These are phyloP conservation scores for Cloeon dipterum DNA, from an alignment of 2,888 invertebrate species.

Conservation along the genomic window DNA sequence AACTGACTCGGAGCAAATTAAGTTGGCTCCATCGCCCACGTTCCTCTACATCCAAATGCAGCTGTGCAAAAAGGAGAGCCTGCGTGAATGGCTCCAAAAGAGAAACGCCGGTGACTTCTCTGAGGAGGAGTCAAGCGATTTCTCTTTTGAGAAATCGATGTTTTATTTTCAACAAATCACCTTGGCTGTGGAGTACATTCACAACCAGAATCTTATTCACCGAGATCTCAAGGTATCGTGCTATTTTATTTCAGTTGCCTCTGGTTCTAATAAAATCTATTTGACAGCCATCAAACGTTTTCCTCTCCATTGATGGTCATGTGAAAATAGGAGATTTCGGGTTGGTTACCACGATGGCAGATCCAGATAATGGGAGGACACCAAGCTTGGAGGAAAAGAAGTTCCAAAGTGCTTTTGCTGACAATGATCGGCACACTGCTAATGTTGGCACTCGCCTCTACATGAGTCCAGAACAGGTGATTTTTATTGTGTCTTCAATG, in stretches of 20 bases:
- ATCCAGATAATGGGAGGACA: conserved; percentile 8
- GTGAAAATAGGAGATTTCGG: conserved; percentile 98
- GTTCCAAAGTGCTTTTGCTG: conserved; percentile 13
- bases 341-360: conserved; percentile 59
- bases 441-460: conserved; percentile 77
- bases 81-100: conserved; percentile 67
- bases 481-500: no score
- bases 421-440: conserved; percentile 23
- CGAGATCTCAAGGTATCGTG: conserved; percentile 67
- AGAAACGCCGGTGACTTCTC: not conserved
- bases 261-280: not conserved
- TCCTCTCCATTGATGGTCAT: conserved; percentile 73
- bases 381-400: conserved; percentile 6
- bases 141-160: conserved; percentile 14
- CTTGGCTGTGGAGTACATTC: conserved; percentile 88
- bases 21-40: conserved; percentile 16
- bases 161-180: conserved; percentile 75
- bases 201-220: conserved; percentile 79
- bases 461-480: conserved; percentile 91
- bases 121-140: conserved; percentile 20
- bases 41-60: conserved; percentile 97
- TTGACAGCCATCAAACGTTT: conserved; percentile 60
- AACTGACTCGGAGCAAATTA: not conserved
- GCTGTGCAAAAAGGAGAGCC: conserved; percentile 64
- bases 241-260: conserved; percentile 9